Base-by-base conservation (phyloP, 2,113 vertebrate species). In the Hoplias malabaricus region DNA sequence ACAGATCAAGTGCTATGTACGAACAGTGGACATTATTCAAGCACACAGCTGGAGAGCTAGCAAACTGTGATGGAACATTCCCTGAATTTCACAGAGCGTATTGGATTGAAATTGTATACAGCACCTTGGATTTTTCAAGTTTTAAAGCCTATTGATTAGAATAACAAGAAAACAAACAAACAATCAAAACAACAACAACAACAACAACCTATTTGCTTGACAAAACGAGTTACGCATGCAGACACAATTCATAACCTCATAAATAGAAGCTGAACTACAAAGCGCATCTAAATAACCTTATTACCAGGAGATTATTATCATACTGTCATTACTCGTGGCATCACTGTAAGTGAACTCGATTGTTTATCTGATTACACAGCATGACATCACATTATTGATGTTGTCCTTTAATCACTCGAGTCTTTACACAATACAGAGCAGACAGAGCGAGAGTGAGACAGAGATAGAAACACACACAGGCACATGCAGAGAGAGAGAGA, bases 371-470 rank as follows among this genome's bases (percentile, higher is more conserved):
- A 77, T 85, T 75, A 80, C 69, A 61, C 68, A 63, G 57, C 61
- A 50, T 46, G 53, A 75, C 79, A 63, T 74, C 69, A 81, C 53
- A 79, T 82, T 77, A 82, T 67, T 25, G 33, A 54, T 23, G 42
- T 29, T 62, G 40, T 21, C 42, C 42, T 75, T 53, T 59, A 78
- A 62, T 62, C 31, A 61, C 4, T 73, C 27, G 31, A 80, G 27
- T 66, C 61, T 68, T 19, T 50, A 53, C 48, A 82, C 57, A 77
- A 77, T 29, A 21, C 57, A 46, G 13, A 3, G 7, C 53, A 46
- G 25, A 70, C 34, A 63, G 69, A 5, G 48, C 10, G 31, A 21
- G 33, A 7, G 3, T 1, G 57, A 33, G 29, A 19, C 13, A 33
- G 57, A 33, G 29, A 23, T 4, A 19, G 56, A 31, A 27, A n/a